Conservation (phyloP, 2,797 vertebrate species). For the Sebastes paucispinis region DNA sequence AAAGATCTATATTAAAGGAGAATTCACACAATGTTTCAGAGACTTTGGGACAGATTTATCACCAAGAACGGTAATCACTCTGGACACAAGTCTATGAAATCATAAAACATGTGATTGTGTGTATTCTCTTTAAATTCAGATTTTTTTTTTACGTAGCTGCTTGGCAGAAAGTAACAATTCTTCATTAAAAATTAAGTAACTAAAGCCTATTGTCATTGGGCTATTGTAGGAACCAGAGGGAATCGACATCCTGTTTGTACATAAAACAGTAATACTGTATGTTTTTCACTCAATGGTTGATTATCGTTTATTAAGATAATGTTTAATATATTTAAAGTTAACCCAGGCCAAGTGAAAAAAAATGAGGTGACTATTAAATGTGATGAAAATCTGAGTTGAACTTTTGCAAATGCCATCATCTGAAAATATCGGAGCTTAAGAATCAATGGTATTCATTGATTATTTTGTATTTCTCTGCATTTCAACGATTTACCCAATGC, state of each 20-base stretch:
- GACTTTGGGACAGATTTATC: conserved; percentile 1
- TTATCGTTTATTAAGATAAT: not conserved
- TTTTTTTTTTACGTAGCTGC: not conserved
- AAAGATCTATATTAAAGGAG: conserved; percentile 15
- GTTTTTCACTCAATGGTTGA: not conserved
- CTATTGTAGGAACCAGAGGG: not conserved
- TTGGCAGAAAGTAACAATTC: conserved; percentile 11
- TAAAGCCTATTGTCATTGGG: no score
- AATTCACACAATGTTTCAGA: not conserved
- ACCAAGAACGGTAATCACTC: not conserved
- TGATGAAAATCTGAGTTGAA: conserved; percentile 4
- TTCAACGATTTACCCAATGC: conserved; percentile 12
- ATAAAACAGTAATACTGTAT: not conserved
- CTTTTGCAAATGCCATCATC: conserved; percentile 54
- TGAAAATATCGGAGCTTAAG: conserved; percentile 8
- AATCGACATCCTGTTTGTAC: not conserved
- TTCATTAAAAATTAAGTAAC: not conserved
- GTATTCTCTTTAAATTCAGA: not conserved
- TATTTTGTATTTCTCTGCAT: conserved; percentile 41
- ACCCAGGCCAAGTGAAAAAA: conserved; percentile 6
- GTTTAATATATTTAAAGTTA: not conserved
- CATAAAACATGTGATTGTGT: not conserved
- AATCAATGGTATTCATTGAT: conserved; percentile 15
- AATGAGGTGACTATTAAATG: not conserved
- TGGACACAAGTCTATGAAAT: not conserved